Evolutionary conservation across 2,113 vertebrate species (phyloP).

Genomic region (Scomber colias): DNA sequence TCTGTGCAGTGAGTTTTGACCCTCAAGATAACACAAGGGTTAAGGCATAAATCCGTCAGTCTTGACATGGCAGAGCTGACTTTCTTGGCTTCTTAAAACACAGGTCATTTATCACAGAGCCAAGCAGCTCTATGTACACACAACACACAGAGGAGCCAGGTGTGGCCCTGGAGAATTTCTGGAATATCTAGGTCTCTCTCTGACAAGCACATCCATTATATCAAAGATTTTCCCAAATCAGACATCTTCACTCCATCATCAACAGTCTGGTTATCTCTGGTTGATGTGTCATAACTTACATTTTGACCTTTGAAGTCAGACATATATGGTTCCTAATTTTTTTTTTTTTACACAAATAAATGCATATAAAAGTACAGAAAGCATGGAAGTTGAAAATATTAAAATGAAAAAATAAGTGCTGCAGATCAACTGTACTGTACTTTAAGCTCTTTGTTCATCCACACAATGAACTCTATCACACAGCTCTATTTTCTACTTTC

Average conservation of each 20-base stretch:
- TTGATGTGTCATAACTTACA: neutral
- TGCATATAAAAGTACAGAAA: neutral
- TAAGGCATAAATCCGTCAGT: constrained; percentile 22
- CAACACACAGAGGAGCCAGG: constrained; percentile 28
- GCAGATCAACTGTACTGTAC: neutral
- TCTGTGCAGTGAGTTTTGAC: no score
- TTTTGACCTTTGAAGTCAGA: constrained; percentile 22
- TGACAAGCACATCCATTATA: constrained; percentile 14
- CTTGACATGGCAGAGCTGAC: constrained; percentile 40
- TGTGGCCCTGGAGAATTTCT: constrained; percentile 16
- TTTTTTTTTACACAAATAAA: neutral
- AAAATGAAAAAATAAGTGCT: neutral
- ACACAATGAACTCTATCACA: constrained; percentile 4
- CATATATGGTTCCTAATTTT: neutral
- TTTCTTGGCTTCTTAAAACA: constrained; percentile 41
- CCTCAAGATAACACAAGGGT: neutral
- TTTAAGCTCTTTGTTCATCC: constrained; percentile 16
- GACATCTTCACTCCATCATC: constrained; percentile 5
- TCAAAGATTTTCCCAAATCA: constrained; percentile 28
- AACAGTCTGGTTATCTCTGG: constrained; percentile 20
- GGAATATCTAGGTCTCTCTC: constrained; percentile 24
- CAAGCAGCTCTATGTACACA: constrained; percentile 25
- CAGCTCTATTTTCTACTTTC: neutral
- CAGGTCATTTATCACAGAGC: constrained; percentile 51
- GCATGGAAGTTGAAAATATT: neutral